Evolutionary conservation across 2,113 vertebrate species (phyloP).

Genomic region (Abramis brama): DNA sequence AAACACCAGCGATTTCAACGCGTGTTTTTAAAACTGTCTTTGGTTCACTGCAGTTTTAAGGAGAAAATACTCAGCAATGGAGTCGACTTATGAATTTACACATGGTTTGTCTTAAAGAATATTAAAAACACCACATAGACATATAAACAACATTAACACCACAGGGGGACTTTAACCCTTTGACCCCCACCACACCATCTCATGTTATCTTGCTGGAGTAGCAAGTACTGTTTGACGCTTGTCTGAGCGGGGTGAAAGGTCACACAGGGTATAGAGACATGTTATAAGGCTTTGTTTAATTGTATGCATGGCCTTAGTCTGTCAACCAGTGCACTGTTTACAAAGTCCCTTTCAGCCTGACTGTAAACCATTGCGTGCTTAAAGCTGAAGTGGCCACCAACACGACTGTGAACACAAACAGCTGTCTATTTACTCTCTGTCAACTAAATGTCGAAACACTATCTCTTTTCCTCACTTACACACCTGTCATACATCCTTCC

Average conservation of each 20-base stretch:
- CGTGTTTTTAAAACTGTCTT: too few relatives aligned
- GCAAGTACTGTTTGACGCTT: neutral
- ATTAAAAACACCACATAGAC: too few relatives aligned
- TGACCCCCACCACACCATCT: constrained; percentile 26
- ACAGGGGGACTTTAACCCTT: neutral
- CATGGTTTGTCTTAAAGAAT: too few relatives aligned
- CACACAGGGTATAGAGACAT: constrained; percentile 62
- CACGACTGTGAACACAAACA: constrained; percentile 38
- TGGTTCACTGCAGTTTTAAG: too few relatives aligned
- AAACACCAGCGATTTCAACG: too few relatives aligned
- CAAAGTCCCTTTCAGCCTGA: constrained; percentile 22
- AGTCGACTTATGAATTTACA: too few relatives aligned
- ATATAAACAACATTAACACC: too few relatives aligned
- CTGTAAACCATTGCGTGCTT: constrained; percentile 23
- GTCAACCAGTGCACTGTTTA: constrained; percentile 46
- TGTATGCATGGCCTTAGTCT: constrained; percentile 54
- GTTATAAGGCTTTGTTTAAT: constrained; percentile 57
- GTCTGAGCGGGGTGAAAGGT: constrained; percentile 28
- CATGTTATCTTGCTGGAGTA: constrained; percentile 12
- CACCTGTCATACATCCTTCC: constrained; percentile 47
- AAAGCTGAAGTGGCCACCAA: constrained; percentile 32
- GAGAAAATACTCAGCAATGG: too few relatives aligned
- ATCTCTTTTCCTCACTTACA: neutral
- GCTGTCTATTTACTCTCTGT: constrained; percentile 30
- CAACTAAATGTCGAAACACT: constrained; percentile 8